Conservation (phyloP, 2,113 vertebrate genomes). For the Cebidichthys violaceus region DNA sequence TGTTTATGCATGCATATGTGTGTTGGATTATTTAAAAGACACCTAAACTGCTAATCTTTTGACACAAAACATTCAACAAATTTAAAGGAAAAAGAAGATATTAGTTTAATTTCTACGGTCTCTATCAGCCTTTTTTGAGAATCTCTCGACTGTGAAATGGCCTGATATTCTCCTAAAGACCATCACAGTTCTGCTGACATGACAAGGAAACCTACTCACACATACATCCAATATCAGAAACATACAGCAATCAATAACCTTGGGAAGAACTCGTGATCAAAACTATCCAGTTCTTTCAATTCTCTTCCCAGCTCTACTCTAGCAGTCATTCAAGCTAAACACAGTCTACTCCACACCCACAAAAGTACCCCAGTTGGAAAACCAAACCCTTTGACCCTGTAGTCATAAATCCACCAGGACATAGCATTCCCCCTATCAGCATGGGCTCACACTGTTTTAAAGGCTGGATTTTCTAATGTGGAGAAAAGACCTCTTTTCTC, state of each 20-base stretch:
- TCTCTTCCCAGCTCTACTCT: slow-evolving; percentile 15
- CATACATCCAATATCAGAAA: slow-evolving; percentile 4
- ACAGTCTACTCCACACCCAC: not conserved
- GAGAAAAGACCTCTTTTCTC: slow-evolving; percentile 22
- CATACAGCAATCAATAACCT: slow-evolving; percentile 18
- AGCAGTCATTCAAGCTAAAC: slow-evolving; percentile 19
- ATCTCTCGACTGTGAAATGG: not conserved
- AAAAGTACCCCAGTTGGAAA: slow-evolving; percentile 17
- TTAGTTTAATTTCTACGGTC: not conserved
- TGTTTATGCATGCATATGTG: not conserved
- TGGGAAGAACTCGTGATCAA: not conserved
- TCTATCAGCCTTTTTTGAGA: not conserved
- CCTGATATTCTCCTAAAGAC: not conserved
- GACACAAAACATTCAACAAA: not conserved
- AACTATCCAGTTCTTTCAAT: slow-evolving; percentile 7
- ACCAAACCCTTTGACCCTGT: slow-evolving; percentile 40
- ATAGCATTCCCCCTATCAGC: slow-evolving; percentile 22
- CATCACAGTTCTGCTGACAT: slow-evolving; percentile 23
- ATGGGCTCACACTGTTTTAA: slow-evolving; percentile 36
- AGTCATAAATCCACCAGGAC: slow-evolving; percentile 52
- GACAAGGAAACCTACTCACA: slow-evolving; percentile 14
- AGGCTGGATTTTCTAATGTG: slow-evolving; percentile 40
- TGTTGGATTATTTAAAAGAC: not conserved
- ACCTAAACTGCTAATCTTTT: not conserved
- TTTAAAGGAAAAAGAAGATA: not conserved